Conservation (phyloP, 2,888 invertebrate genomes). For the Synergus japonicus region DNA sequence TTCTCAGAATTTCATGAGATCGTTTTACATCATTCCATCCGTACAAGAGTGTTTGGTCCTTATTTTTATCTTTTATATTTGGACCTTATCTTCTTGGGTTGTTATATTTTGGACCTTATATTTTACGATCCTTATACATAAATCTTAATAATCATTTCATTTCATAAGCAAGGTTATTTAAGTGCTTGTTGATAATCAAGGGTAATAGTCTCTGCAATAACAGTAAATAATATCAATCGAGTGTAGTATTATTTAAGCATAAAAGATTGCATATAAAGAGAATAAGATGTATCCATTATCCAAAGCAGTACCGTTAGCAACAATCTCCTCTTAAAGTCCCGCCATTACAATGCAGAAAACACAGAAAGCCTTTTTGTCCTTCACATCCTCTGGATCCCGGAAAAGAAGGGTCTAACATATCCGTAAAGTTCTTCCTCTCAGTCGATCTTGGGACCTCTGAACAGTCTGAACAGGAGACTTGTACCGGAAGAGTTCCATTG, state of each 20-base stretch:
- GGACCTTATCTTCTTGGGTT: no score
- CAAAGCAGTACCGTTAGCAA: conserved; percentile 9
- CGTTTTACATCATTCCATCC: no score
- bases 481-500: conserved; percentile 38
- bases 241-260: background rate
- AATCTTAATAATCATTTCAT: background rate
- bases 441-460: conserved; percentile 28
- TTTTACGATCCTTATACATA: no score
- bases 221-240: background rate
- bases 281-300: conserved; percentile 16
- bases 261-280: conserved; percentile 20
- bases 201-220: conserved; percentile 1
- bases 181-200: background rate
- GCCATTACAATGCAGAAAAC: conserved; percentile 30
- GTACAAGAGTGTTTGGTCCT: no score
- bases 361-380: conserved; percentile 26
- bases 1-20: no score
- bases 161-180: conserved; percentile 4
- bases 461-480: conserved; percentile 35
- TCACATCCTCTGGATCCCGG: conserved; percentile 24
- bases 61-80: no score
- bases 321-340: background rate
- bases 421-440: conserved; percentile 20
- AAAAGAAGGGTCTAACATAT: conserved; percentile 19
- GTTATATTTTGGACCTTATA: no score